These are phyloP conservation scores for Bradypodion ventrale DNA, from an alignment of 2,797 vertebrate species.

Conservation along the genomic window DNA sequence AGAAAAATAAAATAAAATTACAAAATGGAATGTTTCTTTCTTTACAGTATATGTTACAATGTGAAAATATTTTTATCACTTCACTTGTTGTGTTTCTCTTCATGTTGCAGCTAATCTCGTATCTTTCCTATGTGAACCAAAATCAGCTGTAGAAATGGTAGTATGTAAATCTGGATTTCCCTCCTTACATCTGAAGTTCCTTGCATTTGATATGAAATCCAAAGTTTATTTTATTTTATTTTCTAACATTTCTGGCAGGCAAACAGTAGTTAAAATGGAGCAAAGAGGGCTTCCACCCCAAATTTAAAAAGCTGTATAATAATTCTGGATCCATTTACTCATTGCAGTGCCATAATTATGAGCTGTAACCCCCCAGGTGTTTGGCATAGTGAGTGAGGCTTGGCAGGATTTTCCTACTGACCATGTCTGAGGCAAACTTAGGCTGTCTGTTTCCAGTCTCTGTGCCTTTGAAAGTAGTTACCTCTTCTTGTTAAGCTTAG, in stretches of 20 bases:
- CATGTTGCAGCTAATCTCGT: slow-evolving; percentile 8
- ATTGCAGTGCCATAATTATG: slow-evolving; percentile 63
- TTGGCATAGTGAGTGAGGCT: slow-evolving; percentile 68
- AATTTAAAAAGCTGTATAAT: slow-evolving; percentile 74
- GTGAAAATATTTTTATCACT: slow-evolving; percentile 18
- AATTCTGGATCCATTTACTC: slow-evolving; percentile 70
- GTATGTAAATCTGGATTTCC: slow-evolving; percentile 31
- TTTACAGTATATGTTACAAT: slow-evolving; percentile 8
- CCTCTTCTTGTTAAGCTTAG: slow-evolving; percentile 66
- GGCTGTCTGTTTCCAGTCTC: slow-evolving; percentile 56
- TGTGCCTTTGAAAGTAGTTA: slow-evolving; percentile 52
- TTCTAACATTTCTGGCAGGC: slow-evolving; percentile 69
- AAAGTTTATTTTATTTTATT: not conserved
- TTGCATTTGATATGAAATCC: slow-evolving; percentile 34
- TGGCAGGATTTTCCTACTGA: slow-evolving; percentile 65
- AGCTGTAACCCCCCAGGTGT: slow-evolving; percentile 73
- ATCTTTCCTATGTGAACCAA: not conserved
- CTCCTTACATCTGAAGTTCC: slow-evolving; percentile 45
- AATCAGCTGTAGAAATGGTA: slow-evolving; percentile 2
- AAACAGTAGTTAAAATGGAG: slow-evolving; percentile 67
- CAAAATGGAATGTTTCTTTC: slow-evolving; percentile 15
- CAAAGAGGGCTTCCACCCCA: slow-evolving; percentile 64
- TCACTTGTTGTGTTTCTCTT: not conserved
- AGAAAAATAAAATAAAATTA: too few species aligned
- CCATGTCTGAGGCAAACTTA: slow-evolving; percentile 57